Percentiles rank a stretch among this genome's conserved stretches.
These are phyloP conservation scores for Anser cygnoides DNA, from an alignment of 2,113 vertebrate species.

Conservation along the genomic window DNA sequence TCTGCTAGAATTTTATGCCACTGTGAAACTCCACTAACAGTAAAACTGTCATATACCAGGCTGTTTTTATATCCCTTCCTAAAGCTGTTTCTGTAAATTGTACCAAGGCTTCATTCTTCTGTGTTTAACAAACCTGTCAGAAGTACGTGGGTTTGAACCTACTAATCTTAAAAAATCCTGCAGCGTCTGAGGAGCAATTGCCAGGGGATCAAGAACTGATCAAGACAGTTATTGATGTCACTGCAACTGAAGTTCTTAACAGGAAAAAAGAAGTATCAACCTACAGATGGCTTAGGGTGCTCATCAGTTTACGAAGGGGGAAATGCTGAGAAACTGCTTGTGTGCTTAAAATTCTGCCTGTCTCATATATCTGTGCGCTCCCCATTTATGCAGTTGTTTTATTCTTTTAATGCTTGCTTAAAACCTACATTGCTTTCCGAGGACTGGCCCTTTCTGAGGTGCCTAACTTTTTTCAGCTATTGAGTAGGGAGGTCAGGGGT, in stretches of 20 bases:
- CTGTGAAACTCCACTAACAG: neutral
- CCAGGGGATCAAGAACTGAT: neutral
- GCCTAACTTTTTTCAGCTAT: neutral
- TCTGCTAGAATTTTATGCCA: neutral
- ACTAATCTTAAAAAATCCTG: neutral
- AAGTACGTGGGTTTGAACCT: neutral
- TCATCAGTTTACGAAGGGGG: neutral
- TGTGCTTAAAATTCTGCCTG: neutral
- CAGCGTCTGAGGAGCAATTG: neutral
- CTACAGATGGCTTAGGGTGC: neutral
- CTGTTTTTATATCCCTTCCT: neutral
- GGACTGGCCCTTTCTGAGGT: neutral
- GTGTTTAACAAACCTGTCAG: neutral
- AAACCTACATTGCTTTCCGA: neutral
- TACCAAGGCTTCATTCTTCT: neutral
- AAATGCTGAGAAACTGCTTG: neutral
- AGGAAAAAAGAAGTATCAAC: neutral
- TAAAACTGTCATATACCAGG: neutral
- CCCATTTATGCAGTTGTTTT: neutral
- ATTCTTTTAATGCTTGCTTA: neutral
- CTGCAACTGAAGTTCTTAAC: neutral
- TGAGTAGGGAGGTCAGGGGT: neutral
- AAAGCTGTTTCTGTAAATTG: neutral
- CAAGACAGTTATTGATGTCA: neutral
- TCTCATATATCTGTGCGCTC: neutral